Evolutionary conservation across 2,888 invertebrate genomes (phyloP), one percentile per base, ranked within the genome.

Genomic region (Suillia variegata): DNA sequence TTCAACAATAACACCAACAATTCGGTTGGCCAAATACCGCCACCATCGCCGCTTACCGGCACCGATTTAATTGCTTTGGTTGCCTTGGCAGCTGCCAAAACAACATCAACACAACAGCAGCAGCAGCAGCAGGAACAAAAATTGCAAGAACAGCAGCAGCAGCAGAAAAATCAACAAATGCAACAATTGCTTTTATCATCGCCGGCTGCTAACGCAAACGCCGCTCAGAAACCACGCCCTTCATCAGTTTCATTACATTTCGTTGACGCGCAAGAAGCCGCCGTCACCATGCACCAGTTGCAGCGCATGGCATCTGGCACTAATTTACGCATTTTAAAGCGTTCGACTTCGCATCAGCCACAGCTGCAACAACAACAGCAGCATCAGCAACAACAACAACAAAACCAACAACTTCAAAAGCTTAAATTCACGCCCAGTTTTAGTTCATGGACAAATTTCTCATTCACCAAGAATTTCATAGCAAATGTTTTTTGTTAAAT

Each of bases 361-460:
- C 55, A 38, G 21, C 54, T 56, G 15, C 54, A 50, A 20, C 50
- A 62, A 55, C 57, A 59, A 21, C 56, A 63, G 55, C 66, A 62
- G 59, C 60, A 56, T 45, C 64, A 67, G 31, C 55, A 62, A 17
- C 61, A 62, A 17, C 65, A 62, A 38, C 60, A 58, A 18, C 58
- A 65, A 15, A 47, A 26, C 15, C 55, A 54, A 2, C 64, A 62
- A 12, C 65, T 62, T 38, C 61, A 58, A 5, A 62, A 54, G 2
- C 54, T 70, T 48, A 75, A 75, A 61, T 80, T 79, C 60, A 79
- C 77, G 69, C 81, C 81, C 68, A 79, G 70, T 73, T 79, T 80
- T 52, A 79, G 79, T 74, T 80, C 81, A 66, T 81, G 81, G 81
- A 79, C 76, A 63, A 80, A 80, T 76, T 81, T 81, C 65, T 78